Base-by-base conservation (phyloP, 2,888 invertebrate species). In the Linyphia triangularis region DNA sequence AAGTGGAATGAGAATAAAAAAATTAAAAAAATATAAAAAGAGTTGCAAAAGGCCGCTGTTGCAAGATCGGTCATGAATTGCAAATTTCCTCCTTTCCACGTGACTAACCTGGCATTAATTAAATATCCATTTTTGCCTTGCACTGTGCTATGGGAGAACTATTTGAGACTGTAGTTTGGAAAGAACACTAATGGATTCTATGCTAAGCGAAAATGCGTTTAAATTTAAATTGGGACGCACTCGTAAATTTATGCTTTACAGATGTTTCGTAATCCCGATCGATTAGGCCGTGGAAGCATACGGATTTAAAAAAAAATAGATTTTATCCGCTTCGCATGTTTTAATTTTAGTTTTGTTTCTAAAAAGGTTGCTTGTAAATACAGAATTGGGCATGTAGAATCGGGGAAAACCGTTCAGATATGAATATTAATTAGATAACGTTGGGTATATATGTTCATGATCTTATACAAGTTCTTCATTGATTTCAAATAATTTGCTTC, bases 161-260 rank as follows among this genome's bases (percentile, higher is more conserved):
- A 61, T 86, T 86, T 33, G 24, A n/a, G 40, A n/a, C 40, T 26
- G 37, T 16, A 37, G 59, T 57, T 30, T 24, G 28, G 26, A 51
- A n/a, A 37, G 6, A 30, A 63, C 78, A 65, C 81, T 88, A 88
- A 88, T 88, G 86, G 81, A 88, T 81, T 88, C 33, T 4, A 7
- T n/a, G 65, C 61, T 40, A 13, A 81, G 70, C 43, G 43, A 88
- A 88, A 88, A 57, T 81, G 67, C 67, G 81, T 88, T 81, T 82
- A 82, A 75, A 75, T 82, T 81, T 88, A 88, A 88, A 81, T 88
- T 88, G 86, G 86, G 33, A 22, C 30, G 43, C 63, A 81, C 65
- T 88, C 73, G 75, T 69, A 88, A 88, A 88, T 82, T 88, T 82
- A 88, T 82, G 73, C 86, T 82, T 79, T 88, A 88, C 86, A 88